A percentile compares a stretch with the other conserved stretches of the same genome.
These are phyloP conservation scores for Anorthoa munda DNA, from an alignment of 2,888 invertebrate genomes.

Conservation along the genomic window DNA sequence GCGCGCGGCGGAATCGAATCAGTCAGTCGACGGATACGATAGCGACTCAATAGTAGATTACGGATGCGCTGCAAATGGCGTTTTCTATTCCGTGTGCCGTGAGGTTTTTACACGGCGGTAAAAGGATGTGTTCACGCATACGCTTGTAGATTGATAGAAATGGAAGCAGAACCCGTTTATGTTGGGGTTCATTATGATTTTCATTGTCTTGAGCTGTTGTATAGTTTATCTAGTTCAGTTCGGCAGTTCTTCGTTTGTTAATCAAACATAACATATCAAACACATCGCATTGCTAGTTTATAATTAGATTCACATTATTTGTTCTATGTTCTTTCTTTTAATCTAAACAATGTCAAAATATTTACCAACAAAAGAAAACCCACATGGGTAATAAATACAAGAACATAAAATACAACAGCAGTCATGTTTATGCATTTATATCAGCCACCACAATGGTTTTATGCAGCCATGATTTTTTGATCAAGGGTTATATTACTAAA, in stretches of 20 bases:
- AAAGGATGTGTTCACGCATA: slow-evolving; percentile 46
- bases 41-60: slow-evolving; percentile 71
- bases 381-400: not conserved
- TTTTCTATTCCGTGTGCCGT: slow-evolving; percentile 76
- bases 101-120: slow-evolving; percentile 63
- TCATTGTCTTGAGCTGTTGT: not conserved
- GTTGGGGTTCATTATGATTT: slow-evolving; percentile 23
- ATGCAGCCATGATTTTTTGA: slow-evolving; percentile 60
- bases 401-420: not conserved
- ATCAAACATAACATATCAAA: not conserved
- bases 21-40: slow-evolving; percentile 84
- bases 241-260: not conserved
- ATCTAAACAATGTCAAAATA: not conserved
- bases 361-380: not conserved
- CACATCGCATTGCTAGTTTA: not conserved
- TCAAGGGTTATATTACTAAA: slow-evolving; percentile 66
- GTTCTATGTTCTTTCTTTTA: not conserved
- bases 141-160: slow-evolving; percentile 46
- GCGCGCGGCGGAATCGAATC: slow-evolving; percentile 85
- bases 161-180: slow-evolving; percentile 41
- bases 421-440: slow-evolving; percentile 11
- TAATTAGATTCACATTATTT: not conserved
- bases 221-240: not conserved
- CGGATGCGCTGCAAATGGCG: slow-evolving; percentile 80
- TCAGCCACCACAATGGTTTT: slow-evolving; percentile 22